Conservation (phyloP, 1,140 invertebrate species). For the Sinonovacula constricta region DNA sequence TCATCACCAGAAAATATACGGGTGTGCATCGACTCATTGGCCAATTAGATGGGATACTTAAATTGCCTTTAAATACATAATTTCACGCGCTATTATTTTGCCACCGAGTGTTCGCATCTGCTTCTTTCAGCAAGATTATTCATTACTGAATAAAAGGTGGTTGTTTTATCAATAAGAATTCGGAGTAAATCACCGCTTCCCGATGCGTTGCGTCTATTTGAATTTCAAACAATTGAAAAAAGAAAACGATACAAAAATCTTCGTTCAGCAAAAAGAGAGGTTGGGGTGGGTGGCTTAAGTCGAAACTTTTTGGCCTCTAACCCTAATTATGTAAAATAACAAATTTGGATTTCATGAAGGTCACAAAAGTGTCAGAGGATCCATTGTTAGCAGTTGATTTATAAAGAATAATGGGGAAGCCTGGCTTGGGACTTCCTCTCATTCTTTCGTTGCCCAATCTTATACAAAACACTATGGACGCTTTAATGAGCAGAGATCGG, state of each 20-base stretch:
- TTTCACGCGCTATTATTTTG: constrained; percentile 41
- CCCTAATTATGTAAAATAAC: constrained; percentile 58
- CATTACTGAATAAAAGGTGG: constrained; percentile 35
- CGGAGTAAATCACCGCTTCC: constrained; percentile 39
- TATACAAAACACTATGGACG: constrained; percentile 46
- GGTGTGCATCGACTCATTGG: too few relatives aligned
- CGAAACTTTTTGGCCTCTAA: constrained; percentile 19
- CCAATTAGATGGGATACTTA: too few relatives aligned
- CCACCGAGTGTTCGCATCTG: constrained; percentile 36
- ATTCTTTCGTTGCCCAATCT: constrained; percentile 51
- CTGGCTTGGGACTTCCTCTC: constrained; percentile 39
- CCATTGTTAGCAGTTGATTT: constrained; percentile 53
- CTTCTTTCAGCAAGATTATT: constrained; percentile 12
- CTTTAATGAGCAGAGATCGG: constrained; percentile 48
- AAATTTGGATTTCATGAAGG: constrained; percentile 46
- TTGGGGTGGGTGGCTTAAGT: neutral
- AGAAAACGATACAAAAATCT: constrained; percentile 18
- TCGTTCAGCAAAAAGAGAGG: neutral
- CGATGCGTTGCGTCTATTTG: constrained; percentile 50
- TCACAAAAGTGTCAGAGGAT: constrained; percentile 44
- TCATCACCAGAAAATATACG: too few relatives aligned
- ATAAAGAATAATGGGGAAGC: constrained; percentile 49
- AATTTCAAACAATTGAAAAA: constrained; percentile 50
- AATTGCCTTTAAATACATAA: constrained; percentile 25
- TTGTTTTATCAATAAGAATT: constrained; percentile 51